Evolutionary conservation across 2,113 vertebrate genomes (phyloP), one percentile per base, ranked within the genome.

Genomic region (Saguinus midas): DNA sequence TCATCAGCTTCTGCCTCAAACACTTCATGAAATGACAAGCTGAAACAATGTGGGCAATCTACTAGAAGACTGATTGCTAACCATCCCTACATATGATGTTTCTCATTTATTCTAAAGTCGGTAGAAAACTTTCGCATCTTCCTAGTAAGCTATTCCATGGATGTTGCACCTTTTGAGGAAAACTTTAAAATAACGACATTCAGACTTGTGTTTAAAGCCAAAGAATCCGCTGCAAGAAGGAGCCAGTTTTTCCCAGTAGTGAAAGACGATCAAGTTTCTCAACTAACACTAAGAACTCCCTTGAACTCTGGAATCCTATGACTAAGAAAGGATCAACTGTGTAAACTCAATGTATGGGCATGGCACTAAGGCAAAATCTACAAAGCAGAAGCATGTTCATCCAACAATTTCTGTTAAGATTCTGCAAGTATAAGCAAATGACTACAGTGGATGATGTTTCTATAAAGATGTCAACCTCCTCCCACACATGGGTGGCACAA

Each of bases 351-450:
- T 82, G 92, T 94, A 94, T n/a, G 89, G 92, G 92, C 85, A 98
- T 45, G 73, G 97, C 96, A 96, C 95, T 96, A 98, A 90, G 73
- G 92, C 57, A 98, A 95, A 80, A 97, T 97, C 96, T 98, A 96
- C 81, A 82, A 97, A 97, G 82, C 68, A 97, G 89, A 97, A 97
- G 64, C 87, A 97, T 88, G 92, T 98, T 97, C 85, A 92, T 90
- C 95, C 91, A 98, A 73, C 92, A 95, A 97, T 64, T 90, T 97
- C 90, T 97, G 96, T 89, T 96, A 98, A 97, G 96, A 98, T 93
- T 90, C 96, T 98, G 95, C 96, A 98, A 96, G 98, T 55, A 93
- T 89, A 98, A 98, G 98, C 97, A 97, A 98, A 97, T 98, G 98
- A 98, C 97, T 98, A 97, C 78, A 95, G 80, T 57, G 78, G 97